These are phyloP conservation scores for Globodera rostochiensis DNA, from an alignment of 1,140 invertebrate genomes.

Conservation along the genomic window DNA sequence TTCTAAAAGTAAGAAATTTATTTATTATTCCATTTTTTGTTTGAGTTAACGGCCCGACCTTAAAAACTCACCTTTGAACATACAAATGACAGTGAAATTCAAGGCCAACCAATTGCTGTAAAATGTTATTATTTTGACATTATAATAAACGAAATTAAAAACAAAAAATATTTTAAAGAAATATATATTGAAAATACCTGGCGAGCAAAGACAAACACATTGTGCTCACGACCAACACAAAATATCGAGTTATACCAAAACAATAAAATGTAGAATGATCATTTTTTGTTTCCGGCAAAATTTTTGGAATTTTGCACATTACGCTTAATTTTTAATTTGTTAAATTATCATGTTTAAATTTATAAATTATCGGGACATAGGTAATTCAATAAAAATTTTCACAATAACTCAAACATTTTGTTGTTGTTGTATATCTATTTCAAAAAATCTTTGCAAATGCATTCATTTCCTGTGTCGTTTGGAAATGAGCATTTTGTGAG, in stretches of 20 bases:
- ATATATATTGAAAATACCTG: not conserved
- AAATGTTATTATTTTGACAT: not conserved
- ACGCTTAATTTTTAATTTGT: not conserved
- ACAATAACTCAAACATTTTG: too few species aligned
- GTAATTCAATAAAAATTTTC: too few species aligned
- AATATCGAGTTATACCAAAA: not conserved
- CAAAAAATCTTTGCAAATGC: too few species aligned
- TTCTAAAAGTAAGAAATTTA: not conserved
- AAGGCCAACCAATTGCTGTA: constrained; percentile 11
- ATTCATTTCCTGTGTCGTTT: not conserved
- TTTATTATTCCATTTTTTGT: not conserved
- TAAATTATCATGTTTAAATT: too few species aligned
- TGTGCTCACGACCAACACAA: not conserved
- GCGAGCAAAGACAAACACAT: not conserved
- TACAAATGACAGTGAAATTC: constrained; percentile 29
- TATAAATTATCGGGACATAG: too few species aligned
- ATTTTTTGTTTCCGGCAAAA: not conserved
- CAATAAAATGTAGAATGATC: not conserved
- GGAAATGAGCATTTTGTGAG: not conserved
- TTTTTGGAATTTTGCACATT: not conserved
- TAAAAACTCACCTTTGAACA: constrained; percentile 15
- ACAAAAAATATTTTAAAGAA: too few species aligned
- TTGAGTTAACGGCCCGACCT: not conserved
- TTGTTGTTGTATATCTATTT: too few species aligned
- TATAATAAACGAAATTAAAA: too few species aligned